Evolutionary conservation across 2,797 vertebrate genomes (phyloP).

Genomic region (Sebastes flavidus): DNA sequence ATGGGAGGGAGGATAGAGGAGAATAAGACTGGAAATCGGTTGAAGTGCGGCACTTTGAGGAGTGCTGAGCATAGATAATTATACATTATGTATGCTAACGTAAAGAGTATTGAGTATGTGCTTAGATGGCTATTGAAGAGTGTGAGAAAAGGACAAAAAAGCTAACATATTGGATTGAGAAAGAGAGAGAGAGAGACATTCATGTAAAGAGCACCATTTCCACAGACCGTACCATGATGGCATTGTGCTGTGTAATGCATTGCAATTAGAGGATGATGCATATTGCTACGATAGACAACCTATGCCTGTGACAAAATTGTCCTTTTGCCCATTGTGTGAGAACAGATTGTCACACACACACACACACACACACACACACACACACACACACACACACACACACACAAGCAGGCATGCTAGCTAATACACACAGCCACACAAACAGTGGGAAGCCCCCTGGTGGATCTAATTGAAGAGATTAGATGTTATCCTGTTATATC

Average conservation of each 20-base stretch:
- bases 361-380: not conserved
- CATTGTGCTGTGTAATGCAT: conserved; percentile 7
- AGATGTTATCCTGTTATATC: conserved; percentile 81
- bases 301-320: conserved; percentile 26
- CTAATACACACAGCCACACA: conserved; percentile 31
- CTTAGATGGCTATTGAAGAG: conserved; percentile 50
- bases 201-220: conserved; percentile 36
- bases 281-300: conserved; percentile 18
- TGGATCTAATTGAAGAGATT: conserved; percentile 83
- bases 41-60: conserved; percentile 61
- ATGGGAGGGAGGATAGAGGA: conserved; percentile 52
- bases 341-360: not conserved
- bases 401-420: not conserved
- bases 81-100: conserved; percentile 61
- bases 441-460: conserved; percentile 58
- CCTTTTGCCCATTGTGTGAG: conserved; percentile 7
- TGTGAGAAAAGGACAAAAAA: conserved; percentile 56
- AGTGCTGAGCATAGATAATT: conserved; percentile 63
- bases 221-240: conserved; percentile 6
- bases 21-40: conserved; percentile 55
- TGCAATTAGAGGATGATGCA: conserved; percentile 42
- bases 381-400: not conserved
- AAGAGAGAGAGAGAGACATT: conserved; percentile 12
- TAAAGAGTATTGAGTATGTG: conserved; percentile 61
- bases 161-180: conserved; percentile 22